A percentile compares a stretch with the other conserved stretches of the same genome.
phyloP scores from a whole-genome alignment of 2,888 invertebrate genomes.

The Xestia ashworthii region DNA sequence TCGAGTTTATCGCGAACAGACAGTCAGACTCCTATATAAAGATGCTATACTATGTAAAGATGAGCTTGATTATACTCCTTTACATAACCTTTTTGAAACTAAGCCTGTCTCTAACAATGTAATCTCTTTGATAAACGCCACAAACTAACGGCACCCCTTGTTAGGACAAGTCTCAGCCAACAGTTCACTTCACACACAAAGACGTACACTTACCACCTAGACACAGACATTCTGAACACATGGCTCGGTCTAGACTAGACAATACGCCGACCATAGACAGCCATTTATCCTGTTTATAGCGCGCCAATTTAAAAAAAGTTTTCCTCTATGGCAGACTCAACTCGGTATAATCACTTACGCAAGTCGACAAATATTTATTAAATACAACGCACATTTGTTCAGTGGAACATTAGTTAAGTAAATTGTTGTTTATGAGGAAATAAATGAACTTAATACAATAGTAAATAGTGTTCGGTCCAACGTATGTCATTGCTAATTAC shows the following conservation, averaged over 20 bases:
- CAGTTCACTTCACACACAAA: conserved; percentile 45
- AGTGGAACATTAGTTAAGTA: conserved; percentile 22
- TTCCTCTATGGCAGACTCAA: conserved; percentile 41
- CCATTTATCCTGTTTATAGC: conserved; percentile 56
- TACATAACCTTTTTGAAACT: conserved; percentile 7
- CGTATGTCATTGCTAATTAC: conserved; percentile 54
- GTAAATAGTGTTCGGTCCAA: conserved; percentile 22
- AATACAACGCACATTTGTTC: conserved; percentile 33
- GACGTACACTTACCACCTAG: conserved; percentile 23
- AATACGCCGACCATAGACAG: conserved; percentile 41
- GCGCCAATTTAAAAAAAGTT: conserved; percentile 47
- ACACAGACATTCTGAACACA: conserved; percentile 43
- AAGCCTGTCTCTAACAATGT: conserved; percentile 5
- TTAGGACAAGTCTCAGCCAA: conserved; percentile 32
- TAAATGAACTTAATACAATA: conserved; percentile 26
- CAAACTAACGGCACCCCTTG: conserved; percentile 29
- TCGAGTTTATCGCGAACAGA: too few species aligned
- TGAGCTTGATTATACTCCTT: not conserved
- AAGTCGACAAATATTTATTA: conserved; percentile 8
- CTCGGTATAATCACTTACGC: conserved; percentile 38
- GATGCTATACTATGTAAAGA: too few species aligned
- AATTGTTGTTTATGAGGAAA: conserved; percentile 49
- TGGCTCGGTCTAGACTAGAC: conserved; percentile 47
- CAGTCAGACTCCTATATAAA: too few species aligned
- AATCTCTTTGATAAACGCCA: conserved; percentile 22